Percentiles rank a stretch among this genome's conserved stretches.
Conservation (phyloP, 2,113 vertebrate genomes). For the Trichomycterus rosablanca region DNA sequence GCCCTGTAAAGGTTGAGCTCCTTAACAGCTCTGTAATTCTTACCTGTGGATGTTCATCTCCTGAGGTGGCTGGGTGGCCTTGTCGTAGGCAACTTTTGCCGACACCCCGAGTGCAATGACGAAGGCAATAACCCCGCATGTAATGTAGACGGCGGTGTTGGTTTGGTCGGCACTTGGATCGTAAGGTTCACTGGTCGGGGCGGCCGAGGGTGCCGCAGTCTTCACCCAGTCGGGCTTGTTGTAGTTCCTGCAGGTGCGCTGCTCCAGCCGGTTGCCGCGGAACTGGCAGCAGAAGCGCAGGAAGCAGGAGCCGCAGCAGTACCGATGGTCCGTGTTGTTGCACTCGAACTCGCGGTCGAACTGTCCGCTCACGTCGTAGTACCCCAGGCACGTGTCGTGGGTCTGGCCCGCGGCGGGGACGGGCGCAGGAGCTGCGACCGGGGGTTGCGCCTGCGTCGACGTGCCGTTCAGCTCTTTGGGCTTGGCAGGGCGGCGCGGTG, state of each 20-base stretch:
- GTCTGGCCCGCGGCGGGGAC: constrained; percentile 57
- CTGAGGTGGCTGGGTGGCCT: constrained; percentile 91
- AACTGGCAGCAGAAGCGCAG: constrained; percentile 98
- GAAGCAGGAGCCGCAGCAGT: constrained; percentile 97
- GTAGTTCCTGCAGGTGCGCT: constrained; percentile 89
- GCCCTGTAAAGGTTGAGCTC: too few relatives aligned
- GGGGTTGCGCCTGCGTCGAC: constrained; percentile 43
- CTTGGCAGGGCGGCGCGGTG: constrained; percentile 53
- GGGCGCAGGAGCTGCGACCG: constrained; percentile 51
- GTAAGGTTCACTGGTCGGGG: constrained; percentile 77
- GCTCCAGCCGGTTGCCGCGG: constrained; percentile 87
- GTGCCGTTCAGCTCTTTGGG: constrained; percentile 60
- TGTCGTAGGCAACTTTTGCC: constrained; percentile 95
- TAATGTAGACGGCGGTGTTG: constrained; percentile 95
- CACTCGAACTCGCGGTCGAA: constrained; percentile 96
- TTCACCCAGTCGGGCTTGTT: constrained; percentile 81
- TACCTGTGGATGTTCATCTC: constrained; percentile 99
- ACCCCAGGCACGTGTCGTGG: constrained; percentile 89
- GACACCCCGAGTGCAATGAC: constrained; percentile 91
- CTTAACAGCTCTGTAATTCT: too few relatives aligned
- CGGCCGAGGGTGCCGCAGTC: constrained; percentile 71
- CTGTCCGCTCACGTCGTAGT: constrained; percentile 97
- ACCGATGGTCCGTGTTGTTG: constrained; percentile 95
- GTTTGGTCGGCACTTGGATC: constrained; percentile 92
- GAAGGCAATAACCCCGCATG: constrained; percentile 92